These are phyloP conservation scores for Acronicta psi DNA, from an alignment of 2,888 invertebrate species.

Conservation along the genomic window DNA sequence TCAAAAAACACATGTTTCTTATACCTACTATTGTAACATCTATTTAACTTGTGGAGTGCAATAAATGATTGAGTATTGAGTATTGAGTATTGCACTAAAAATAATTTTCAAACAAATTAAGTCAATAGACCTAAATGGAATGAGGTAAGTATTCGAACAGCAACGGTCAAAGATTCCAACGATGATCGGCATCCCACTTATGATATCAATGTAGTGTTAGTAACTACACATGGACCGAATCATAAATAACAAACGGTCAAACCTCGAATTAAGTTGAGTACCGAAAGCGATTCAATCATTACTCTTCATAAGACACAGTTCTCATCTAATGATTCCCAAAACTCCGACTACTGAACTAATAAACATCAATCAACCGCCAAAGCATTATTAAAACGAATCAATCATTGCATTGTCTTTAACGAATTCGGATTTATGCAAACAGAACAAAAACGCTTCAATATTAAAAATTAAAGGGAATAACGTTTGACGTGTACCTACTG, in stretches of 20 bases:
- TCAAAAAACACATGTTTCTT: too few relatives aligned
- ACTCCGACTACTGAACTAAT: conserved; percentile 88
- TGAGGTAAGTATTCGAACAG: conserved; percentile 49
- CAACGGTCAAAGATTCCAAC: conserved; percentile 53
- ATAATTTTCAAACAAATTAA: conserved; percentile 32
- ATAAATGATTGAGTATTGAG: too few relatives aligned
- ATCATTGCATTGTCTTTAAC: conserved; percentile 87
- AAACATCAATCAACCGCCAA: conserved; percentile 87
- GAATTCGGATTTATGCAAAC: conserved; percentile 86
- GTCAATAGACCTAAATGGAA: conserved; percentile 46
- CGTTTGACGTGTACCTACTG: conserved; percentile 89
- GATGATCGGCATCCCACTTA: conserved; percentile 56
- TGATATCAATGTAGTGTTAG: conserved; percentile 75
- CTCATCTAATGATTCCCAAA: conserved; percentile 86
- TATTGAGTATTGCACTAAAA: too few relatives aligned
- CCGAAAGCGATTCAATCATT: conserved; percentile 80
- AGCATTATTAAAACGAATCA: conserved; percentile 86
- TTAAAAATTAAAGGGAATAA: conserved; percentile 87
- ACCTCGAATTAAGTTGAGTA: conserved; percentile 86
- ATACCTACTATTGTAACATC: too few relatives aligned
- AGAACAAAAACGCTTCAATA: conserved; percentile 74
- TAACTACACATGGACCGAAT: conserved; percentile 67
- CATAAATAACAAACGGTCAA: conserved; percentile 82
- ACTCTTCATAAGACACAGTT: conserved; percentile 86
- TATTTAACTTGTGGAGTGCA: too few relatives aligned